These are phyloP conservation scores for Tribolium madens DNA, from an alignment of 1,140 invertebrate genomes.

Conservation along the genomic window DNA sequence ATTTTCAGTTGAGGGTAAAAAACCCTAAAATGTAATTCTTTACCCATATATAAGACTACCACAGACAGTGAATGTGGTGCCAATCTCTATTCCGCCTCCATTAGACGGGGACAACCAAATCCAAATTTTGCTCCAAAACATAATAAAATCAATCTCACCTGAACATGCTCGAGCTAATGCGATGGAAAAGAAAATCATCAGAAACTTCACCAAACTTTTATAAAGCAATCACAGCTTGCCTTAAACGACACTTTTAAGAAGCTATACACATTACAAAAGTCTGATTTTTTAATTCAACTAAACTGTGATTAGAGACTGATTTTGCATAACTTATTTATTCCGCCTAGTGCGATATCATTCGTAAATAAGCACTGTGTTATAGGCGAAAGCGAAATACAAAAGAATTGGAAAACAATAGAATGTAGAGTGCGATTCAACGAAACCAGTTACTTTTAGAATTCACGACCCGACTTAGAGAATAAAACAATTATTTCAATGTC, in stretches of 20 bases:
- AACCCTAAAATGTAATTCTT: constrained; percentile 30
- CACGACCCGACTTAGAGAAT: not conserved
- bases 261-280: no score
- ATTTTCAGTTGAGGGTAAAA: constrained; percentile 29
- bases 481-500: not conserved
- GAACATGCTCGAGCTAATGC: constrained; percentile 13
- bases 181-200: not conserved
- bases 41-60: constrained; percentile 23
- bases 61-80: constrained; percentile 16
- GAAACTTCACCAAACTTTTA: not conserved
- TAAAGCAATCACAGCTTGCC: constrained; percentile 6
- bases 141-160: constrained; percentile 28
- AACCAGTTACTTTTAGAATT: not conserved
- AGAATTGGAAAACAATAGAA: not conserved
- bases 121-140: constrained; percentile 22
- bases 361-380: not conserved
- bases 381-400: not conserved
- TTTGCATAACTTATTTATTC: not conserved
- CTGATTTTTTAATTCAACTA: no score
- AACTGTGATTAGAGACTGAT: not conserved
- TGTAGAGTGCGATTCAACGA: not conserved
- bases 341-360: not conserved
- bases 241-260: not conserved
- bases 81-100: constrained; percentile 19
- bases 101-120: constrained; percentile 24